phyloP scores from a whole-genome alignment of 2,797 vertebrate genomes.

The Potorous gilbertii region DNA sequence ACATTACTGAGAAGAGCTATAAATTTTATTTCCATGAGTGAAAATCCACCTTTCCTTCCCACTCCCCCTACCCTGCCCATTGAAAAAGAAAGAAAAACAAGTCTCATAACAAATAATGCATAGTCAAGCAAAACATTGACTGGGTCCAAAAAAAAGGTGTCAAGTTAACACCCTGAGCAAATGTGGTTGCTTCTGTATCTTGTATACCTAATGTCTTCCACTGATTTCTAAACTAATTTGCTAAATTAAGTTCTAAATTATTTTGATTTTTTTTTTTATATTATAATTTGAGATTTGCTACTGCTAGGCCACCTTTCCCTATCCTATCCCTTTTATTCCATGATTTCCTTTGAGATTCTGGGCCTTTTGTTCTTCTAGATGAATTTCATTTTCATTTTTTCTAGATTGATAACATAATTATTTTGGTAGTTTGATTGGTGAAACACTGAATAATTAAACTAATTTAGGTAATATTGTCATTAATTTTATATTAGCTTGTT shows the following conservation, averaged over 20 bases:
- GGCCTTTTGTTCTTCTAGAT: no score
- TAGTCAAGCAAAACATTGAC: not conserved
- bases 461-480: not conserved
- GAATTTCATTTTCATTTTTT: no score
- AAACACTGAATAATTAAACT: not conserved
- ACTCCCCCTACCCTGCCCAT: not conserved
- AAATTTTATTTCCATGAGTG: not conserved
- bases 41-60: not conserved
- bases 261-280: not conserved
- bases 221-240: not conserved
- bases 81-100: not conserved
- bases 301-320: not conserved
- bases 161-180: not conserved
- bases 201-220: not conserved
- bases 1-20: no score
- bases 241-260: not conserved
- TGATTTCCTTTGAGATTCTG: not conserved
- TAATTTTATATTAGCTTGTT: not conserved
- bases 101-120: not conserved
- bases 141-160: not conserved
- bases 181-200: not conserved
- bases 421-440: no score
- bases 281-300: not conserved
- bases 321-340: not conserved
- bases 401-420: no score